Base-by-base conservation (phyloP, 2,797 vertebrate genomes). In the Hippoglossus hippoglossus region DNA sequence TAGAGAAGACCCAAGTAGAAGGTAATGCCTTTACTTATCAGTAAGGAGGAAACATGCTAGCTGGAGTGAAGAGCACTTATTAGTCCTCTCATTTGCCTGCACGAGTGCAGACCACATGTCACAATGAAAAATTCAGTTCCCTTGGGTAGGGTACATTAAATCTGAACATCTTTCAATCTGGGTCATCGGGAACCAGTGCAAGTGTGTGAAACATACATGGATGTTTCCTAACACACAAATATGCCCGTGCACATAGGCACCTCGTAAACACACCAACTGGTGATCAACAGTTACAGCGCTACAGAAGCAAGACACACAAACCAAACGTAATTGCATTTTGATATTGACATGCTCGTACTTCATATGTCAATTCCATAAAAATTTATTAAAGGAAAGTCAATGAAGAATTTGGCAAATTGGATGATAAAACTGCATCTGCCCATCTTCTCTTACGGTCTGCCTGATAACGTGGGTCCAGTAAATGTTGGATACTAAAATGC, bases 91-190 rank as follows among this genome's bases (percentile, higher is more conserved):
- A 86, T 87, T 81, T 83, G 51, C 79, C 41, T 71, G 36, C 63
- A 59, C 19, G 21, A 71, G 62, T 60, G 47, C 26, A 59, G 62
- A 78, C 75, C 82, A 85, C 84, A 82, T 73, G 87, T 86, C 63
- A 64, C 47, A 62, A 87, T 91, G 65, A 91, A 85, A 89, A 72
- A 89, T 83, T 69, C 52, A 88, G 73, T 53, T 77, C 67, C 85
- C 77, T 69, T 31, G 28, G 67, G 79, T 51, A 52, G 73, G 60
- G 46, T 59, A 67, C 64, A 81, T 78, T 25, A 62, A 84, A 88
- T 85, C 39, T 60, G 67, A 82, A 78, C 51, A 77, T 66, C 54
- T 77, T 65, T 66, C 53, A 47, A 79, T 90, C 64, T 86, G 73
- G 87, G 87, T 86, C 78, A 80, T 78, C 68, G 56, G 76, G 44